A percentile compares a stretch with the other conserved stretches of the same genome.
These are phyloP conservation scores for Brachionus rotundiformis DNA, from an alignment of 1,140 invertebrate genomes.

Conservation along the genomic window DNA sequence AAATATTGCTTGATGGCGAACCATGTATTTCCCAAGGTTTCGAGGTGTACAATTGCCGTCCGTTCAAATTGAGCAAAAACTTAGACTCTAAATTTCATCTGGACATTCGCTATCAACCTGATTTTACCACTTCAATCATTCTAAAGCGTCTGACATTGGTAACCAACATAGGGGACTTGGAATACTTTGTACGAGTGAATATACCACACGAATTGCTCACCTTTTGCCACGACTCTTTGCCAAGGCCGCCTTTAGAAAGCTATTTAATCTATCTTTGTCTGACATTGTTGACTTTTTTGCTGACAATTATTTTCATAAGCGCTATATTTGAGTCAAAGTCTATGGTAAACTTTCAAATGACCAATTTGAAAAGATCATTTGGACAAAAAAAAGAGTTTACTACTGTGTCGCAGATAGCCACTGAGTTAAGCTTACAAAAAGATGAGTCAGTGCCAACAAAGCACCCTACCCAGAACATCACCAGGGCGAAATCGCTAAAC, in stretches of 20 bases:
- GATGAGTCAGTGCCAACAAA: neutral
- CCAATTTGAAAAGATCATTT: neutral
- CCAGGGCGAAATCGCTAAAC: neutral
- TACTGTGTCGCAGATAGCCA: neutral
- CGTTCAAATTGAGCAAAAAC: neutral
- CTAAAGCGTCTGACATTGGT: slow-evolving; percentile 1
- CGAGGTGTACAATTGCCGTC: neutral
- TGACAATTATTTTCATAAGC: slow-evolving; percentile 22
- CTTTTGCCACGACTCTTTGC: slow-evolving; percentile 36
- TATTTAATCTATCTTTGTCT: slow-evolving; percentile 31
- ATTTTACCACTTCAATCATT: slow-evolving; percentile 7
- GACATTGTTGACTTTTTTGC: slow-evolving; percentile 15
- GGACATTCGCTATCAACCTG: slow-evolving; percentile 27
- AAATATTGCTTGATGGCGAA: slow-evolving; percentile 39
- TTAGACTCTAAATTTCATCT: neutral
- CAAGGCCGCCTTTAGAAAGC: slow-evolving; percentile 47
- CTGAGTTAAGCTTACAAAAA: slow-evolving; percentile 4
- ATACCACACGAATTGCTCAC: slow-evolving; percentile 18
- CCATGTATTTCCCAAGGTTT: slow-evolving; percentile 33
- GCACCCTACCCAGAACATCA: neutral
- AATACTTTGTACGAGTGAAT: neutral
- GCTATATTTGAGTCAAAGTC: slow-evolving; percentile 28
- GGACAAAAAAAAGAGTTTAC: neutral
- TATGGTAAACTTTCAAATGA: neutral
- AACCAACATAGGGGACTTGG: slow-evolving; percentile 39